Percentiles rank a stretch among this genome's conserved stretches.
Evolutionary conservation across 2,888 invertebrate genomes (phyloP).

Genomic region (Phyllotreta striolata): DNA sequence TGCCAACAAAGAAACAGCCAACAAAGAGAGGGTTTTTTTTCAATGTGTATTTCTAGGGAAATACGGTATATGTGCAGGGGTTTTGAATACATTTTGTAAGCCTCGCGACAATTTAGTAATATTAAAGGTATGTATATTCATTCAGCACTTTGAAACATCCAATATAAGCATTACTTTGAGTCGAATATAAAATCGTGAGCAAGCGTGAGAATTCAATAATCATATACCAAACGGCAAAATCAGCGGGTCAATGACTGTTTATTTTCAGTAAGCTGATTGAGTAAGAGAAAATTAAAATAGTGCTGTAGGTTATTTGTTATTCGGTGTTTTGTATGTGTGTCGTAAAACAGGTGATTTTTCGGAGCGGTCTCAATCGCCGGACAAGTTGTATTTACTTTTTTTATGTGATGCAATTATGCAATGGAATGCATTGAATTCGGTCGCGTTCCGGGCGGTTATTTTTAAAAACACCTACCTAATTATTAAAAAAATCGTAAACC

Average conservation of each 20-base stretch:
- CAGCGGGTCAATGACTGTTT: conserved; percentile 32
- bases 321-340: conserved; percentile 12
- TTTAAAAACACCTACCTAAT: too few species aligned
- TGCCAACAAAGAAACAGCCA: conserved; percentile 10
- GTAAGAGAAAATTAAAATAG: conserved; percentile 30
- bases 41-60: not conserved
- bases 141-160: too few species aligned
- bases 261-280: conserved; percentile 30
- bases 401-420: conserved; percentile 8
- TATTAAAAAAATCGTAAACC: too few species aligned
- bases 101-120: too few species aligned
- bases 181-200: too few species aligned
- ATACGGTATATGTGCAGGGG: too few species aligned
- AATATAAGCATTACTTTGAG: too few species aligned
- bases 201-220: conserved; percentile 10
- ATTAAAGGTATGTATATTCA: too few species aligned
- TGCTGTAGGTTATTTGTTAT: conserved; percentile 23
- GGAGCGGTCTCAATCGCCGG: not conserved
- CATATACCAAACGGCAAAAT: conserved; percentile 19
- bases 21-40: conserved; percentile 11
- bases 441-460: too few species aligned
- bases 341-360: conserved; percentile 16
- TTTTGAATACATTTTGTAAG: too few species aligned
- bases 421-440: too few species aligned
- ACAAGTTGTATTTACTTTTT: conserved; percentile 1